Base-by-base conservation (phyloP, 2,888 invertebrate species). In the Napeogenes inachia region DNA sequence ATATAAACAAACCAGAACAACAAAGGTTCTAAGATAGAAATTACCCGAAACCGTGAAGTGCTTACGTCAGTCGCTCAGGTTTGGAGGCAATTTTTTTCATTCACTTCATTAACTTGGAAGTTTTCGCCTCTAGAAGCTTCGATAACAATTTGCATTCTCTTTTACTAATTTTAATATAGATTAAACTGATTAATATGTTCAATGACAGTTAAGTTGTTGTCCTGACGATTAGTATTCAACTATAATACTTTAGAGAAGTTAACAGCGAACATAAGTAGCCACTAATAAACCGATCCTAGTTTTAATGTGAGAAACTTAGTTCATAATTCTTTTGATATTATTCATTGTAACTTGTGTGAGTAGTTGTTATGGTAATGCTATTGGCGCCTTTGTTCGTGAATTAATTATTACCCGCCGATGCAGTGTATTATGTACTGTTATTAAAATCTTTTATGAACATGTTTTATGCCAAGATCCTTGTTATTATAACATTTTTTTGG, bases 321-420 rank as follows among this genome's bases (percentile, higher is more conserved):
- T 42, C 42, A 42, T 42, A 42, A 42, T 42, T 42, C 42, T 42
- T 42, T 42, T 42, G 42, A 42, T 35, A 35, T 35, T 35, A 35
- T 35, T 35, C 35, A 56, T 57, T 47, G 57, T 56, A 56, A 55
- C 13, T 60, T 32, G 42, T 45, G 45, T 10, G 50, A n/a, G 53
- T 45, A 38, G 42, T 30, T 53, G 45, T 59, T 62, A 62, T 62
- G 62, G 56, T 59, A 62, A 62, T 62, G 53, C 35, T 35, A 55
- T 45, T 46, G 56, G 30, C 45, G 21, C 61, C 65, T 63, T 61
- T 66, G 63, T 66, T 59, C 57, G 54, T 54, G 55, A 55, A 54
- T 63, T 63, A 55, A 66, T 61, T 21, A 21, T 21, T 61, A 63
- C 54, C 57, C 59, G 55, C 55, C 60, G 58, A 65, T 66, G 63